Evolutionary conservation across 2,888 invertebrate species (phyloP).

Genomic region (Drosophila meridiana): DNA sequence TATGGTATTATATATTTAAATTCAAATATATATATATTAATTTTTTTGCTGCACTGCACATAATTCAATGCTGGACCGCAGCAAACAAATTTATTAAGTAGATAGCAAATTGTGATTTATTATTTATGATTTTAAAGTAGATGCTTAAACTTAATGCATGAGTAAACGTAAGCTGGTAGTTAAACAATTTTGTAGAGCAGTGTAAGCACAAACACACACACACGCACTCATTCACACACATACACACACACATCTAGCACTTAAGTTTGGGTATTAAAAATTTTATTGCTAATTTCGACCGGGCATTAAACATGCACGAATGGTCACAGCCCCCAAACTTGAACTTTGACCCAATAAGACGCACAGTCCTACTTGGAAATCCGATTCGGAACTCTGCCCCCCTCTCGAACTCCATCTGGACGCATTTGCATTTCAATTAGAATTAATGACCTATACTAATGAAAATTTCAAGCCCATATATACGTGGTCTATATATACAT

Average conservation of each 20-base stretch:
- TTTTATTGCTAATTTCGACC: constrained; percentile 76
- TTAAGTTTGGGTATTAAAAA: constrained; percentile 68
- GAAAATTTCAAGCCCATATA: constrained; percentile 57
- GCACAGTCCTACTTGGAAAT: background rate
- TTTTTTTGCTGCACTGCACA: background rate
- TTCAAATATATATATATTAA: background rate
- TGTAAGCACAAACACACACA: constrained; percentile 9
- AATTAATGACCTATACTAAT: constrained; percentile 81
- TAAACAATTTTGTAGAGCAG: constrained; percentile 11
- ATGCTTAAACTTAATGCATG: background rate
- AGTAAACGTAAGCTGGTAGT: constrained; percentile 1
- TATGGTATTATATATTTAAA: background rate
- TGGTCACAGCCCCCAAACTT: constrained; percentile 25
- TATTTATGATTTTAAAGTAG: constrained; percentile 8
- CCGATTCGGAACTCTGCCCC: background rate
- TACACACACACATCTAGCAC: constrained; percentile 18
- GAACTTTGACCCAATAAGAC: background rate
- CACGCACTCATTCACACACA: background rate
- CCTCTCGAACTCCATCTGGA: background rate
- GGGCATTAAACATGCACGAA: constrained; percentile 74
- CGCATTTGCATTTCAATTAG: constrained; percentile 78
- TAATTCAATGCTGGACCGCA: constrained; percentile 4
- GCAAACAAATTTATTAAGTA: constrained; percentile 19
- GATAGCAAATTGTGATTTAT: constrained; percentile 19
- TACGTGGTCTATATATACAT: background rate